phyloP scores from a whole-genome alignment of 1,140 invertebrate species.

The Zaprionus camerounensis region DNA sequence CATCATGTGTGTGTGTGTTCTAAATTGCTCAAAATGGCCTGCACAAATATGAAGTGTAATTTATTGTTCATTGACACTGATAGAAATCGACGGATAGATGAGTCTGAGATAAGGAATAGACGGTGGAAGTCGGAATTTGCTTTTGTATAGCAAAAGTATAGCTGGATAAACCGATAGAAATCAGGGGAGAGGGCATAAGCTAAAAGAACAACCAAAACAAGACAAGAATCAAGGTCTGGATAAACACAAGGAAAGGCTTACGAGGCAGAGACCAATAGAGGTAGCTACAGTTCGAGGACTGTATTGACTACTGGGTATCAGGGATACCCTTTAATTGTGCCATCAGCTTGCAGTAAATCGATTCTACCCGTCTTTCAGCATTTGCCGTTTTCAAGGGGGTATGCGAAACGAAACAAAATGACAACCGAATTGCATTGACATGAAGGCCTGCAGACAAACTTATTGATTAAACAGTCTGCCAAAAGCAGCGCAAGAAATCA shows the following conservation, averaged over 20 bases:
- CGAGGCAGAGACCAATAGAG: no score
- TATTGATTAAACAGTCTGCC: conserved; percentile 76
- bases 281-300: no score
- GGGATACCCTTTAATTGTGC: no score
- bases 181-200: no score
- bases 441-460: conserved; percentile 64
- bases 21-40: conserved; percentile 4
- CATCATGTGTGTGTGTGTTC: conserved; percentile 6
- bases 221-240: no score
- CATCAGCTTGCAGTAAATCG: background rate
- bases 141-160: background rate
- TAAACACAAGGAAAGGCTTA: no score
- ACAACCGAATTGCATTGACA: conserved; percentile 65
- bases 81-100: background rate
- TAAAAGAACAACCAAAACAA: no score
- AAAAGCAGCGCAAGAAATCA: conserved; percentile 1
- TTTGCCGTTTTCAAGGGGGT: background rate
- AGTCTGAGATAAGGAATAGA: background rate
- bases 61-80: background rate
- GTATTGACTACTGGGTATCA: no score
- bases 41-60: background rate
- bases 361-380: background rate
- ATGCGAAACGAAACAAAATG: conserved; percentile 20
- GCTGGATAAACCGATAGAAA: background rate
- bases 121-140: background rate